A percentile compares a stretch with the other conserved stretches of the same genome.
Conservation (phyloP, 2,113 vertebrate genomes). For the Promerops cafer region DNA sequence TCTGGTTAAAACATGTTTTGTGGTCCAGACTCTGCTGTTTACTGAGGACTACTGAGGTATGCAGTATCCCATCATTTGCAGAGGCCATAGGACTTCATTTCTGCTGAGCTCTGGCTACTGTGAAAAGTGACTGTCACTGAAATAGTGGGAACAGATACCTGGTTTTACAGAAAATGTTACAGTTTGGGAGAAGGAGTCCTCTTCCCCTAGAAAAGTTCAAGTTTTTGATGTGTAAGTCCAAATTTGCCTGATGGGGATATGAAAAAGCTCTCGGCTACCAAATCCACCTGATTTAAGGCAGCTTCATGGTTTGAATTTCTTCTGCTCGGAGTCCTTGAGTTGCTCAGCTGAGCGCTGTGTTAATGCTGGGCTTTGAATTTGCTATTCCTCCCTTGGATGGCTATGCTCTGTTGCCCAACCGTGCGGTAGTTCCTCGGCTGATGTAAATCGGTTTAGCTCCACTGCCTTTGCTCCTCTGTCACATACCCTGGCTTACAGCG, state of each 20-base stretch:
- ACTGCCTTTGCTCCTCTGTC: background rate
- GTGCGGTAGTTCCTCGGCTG: background rate
- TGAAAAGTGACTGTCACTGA: background rate
- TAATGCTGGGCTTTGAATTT: conserved; percentile 8
- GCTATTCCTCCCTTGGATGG: background rate
- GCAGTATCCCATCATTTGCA: background rate
- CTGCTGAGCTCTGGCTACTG: background rate
- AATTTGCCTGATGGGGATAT: background rate
- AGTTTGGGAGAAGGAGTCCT: background rate
- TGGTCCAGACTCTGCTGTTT: background rate
- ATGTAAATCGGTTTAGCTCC: background rate
- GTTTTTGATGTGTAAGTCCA: background rate
- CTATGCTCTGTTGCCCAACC: conserved; percentile 5
- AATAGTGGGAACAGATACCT: background rate
- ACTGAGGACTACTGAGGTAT: background rate
- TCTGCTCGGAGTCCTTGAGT: background rate
- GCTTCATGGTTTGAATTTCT: background rate
- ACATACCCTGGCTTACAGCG: fast-evolving
- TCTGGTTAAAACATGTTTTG: background rate
- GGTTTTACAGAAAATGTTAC: background rate
- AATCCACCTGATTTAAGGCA: background rate
- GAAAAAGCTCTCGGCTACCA: background rate
- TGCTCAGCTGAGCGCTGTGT: background rate
- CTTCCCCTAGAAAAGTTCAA: background rate
- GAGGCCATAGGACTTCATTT: background rate